phyloP scores from a whole-genome alignment of 2,888 invertebrate species.

The Brachyptera putata region DNA sequence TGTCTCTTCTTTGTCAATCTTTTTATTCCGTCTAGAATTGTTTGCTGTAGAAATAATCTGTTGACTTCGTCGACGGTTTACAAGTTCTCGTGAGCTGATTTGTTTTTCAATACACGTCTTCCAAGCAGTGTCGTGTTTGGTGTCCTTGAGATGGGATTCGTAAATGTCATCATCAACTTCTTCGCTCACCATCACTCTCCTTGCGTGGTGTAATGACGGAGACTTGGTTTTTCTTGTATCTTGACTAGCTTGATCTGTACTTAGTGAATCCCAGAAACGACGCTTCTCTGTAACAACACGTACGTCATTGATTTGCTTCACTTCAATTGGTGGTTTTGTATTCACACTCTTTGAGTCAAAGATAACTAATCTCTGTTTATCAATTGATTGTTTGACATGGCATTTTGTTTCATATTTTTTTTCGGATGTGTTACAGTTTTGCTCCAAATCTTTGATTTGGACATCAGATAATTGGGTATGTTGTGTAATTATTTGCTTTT shows the following conservation, averaged over 20 bases:
- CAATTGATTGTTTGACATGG: constrained; percentile 4
- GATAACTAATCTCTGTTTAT: constrained; percentile 8
- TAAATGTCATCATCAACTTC: background rate
- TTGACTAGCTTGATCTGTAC: no score
- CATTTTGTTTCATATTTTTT: no score
- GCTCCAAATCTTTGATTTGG: background rate
- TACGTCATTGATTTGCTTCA: background rate
- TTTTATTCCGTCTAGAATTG: background rate
- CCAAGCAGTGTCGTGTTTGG: background rate
- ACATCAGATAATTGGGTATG: background rate
- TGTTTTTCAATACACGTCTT: background rate
- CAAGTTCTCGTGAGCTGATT: background rate
- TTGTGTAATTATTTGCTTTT: no score
- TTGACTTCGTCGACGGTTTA: background rate
- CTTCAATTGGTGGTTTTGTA: background rate
- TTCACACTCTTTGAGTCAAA: constrained; percentile 9
- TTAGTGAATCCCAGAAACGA: no score
- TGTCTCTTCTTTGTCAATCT: constrained; percentile 39
- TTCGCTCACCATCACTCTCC: constrained; percentile 3
- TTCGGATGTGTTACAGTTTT: no score
- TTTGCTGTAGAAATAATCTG: background rate
- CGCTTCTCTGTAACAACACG: background rate
- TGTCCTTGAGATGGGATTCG: background rate
- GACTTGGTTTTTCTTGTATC: background rate
- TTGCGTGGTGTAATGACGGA: background rate